These are phyloP conservation scores for Podarcis muralis DNA, from an alignment of 2,113 vertebrate species.

Conservation along the genomic window DNA sequence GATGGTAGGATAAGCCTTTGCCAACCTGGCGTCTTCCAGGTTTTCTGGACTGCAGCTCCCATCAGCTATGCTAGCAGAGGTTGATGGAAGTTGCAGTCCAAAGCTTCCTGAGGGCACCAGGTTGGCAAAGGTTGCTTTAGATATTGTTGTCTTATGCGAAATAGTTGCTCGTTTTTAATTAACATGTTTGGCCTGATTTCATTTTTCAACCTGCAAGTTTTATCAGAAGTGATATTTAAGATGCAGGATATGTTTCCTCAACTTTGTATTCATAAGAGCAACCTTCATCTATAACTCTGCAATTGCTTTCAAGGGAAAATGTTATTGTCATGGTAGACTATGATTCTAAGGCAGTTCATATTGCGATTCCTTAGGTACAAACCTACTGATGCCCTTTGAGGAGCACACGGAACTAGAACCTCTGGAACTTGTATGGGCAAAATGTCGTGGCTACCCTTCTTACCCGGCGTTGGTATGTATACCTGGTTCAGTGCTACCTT, in stretches of 20 bases:
- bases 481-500: rapidly evolving
- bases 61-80: neutral
- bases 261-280: neutral
- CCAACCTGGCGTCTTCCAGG: no score
- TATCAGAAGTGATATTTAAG: neutral
- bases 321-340: neutral
- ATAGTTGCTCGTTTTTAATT: neutral
- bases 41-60: neutral
- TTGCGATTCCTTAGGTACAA: conserved; percentile 77
- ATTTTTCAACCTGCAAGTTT: neutral
- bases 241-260: neutral
- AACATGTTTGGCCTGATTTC: neutral
- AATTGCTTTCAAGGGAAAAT: neutral
- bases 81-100: no score
- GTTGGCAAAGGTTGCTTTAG: neutral
- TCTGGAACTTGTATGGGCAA: conserved; percentile 96
- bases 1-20: neutral
- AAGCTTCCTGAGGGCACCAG: no score
- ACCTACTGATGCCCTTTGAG: conserved; percentile 83
- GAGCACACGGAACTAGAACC: conserved; percentile 88
- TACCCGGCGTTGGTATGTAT: conserved; percentile 94
- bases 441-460: conserved; percentile 97
- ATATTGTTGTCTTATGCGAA: neutral
- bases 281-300: neutral
- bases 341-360: conserved; percentile 58